A percentile compares a stretch with the other conserved stretches of the same genome.
Evolutionary conservation across 2,113 vertebrate genomes (phyloP).

Genomic region (Onychostruthus taczanowskii): DNA sequence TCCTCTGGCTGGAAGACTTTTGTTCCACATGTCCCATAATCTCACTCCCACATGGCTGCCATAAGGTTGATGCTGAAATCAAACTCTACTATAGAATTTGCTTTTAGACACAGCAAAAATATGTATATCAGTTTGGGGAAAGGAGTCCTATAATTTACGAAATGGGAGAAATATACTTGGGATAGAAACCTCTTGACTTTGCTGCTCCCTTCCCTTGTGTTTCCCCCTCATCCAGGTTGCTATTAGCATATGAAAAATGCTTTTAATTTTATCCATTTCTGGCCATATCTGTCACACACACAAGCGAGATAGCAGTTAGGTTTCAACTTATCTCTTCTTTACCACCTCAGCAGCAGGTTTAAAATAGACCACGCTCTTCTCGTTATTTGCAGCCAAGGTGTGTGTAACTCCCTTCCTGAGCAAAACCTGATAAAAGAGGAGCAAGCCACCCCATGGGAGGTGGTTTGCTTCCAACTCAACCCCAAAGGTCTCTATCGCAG

Average conservation of each 20-base stretch:
- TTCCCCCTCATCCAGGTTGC: conserved; percentile 34
- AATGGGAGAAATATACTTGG: conserved; percentile 44
- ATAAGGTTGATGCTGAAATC: conserved; percentile 56
- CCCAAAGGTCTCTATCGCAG: not conserved
- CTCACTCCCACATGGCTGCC: conserved; percentile 52
- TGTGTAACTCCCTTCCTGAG: conserved; percentile 15
- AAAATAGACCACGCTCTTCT: conserved; percentile 65
- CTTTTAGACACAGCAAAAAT: conserved; percentile 40
- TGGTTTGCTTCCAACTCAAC: not conserved
- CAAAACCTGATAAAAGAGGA: conserved; percentile 32
- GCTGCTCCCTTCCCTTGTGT: not conserved
- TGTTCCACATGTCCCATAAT: conserved; percentile 66
- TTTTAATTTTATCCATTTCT: conserved; percentile 70
- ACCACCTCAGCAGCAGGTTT: conserved; percentile 71
- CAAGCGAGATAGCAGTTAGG: conserved; percentile 52
- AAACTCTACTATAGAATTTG: conserved; percentile 51
- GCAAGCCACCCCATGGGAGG: not conserved
- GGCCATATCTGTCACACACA: conserved; percentile 65
- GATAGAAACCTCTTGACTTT: conserved; percentile 56
- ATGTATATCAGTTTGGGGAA: conserved; percentile 33
- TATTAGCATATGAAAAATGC: conserved; percentile 69
- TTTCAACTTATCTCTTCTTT: conserved; percentile 72
- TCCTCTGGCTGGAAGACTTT: conserved; percentile 65
- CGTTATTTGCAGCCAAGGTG: conserved; percentile 71
- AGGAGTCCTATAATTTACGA: not conserved